A percentile compares a stretch with the other conserved stretches of the same genome.
These are phyloP conservation scores for Tragopan temminckii DNA, from an alignment of 2,797 vertebrate species.

Conservation along the genomic window DNA sequence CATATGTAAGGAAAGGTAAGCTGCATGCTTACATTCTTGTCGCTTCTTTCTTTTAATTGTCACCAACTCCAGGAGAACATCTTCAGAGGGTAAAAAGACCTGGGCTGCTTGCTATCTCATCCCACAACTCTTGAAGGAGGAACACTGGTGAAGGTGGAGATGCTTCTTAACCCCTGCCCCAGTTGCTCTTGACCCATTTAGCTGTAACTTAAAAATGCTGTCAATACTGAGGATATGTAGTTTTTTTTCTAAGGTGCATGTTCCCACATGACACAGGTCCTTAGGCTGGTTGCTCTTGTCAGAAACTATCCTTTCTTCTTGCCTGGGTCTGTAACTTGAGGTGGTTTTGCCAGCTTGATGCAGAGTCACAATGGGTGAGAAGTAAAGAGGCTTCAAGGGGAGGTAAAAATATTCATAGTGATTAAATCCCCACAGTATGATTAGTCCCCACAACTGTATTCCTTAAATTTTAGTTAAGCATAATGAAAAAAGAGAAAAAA, in stretches of 20 bases:
- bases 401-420: background rate
- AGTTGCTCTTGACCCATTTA: background rate
- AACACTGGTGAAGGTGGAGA: background rate
- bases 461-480: constrained; percentile 67
- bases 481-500: constrained; percentile 81
- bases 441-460: background rate
- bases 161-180: background rate
- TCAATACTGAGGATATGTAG: background rate
- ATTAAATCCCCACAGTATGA: background rate
- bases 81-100: background rate
- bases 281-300: accelerated
- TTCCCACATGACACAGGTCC: background rate
- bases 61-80: background rate
- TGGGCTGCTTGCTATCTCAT: background rate
- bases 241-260: background rate
- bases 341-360: background rate
- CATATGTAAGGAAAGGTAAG: background rate
- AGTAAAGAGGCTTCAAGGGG: background rate
- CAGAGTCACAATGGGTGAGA: background rate
- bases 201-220: background rate
- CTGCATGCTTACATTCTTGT: background rate
- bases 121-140: background rate
- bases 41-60: background rate
- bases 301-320: background rate
- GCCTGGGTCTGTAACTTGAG: background rate